Base-by-base conservation (phyloP, 2,888 invertebrate species). In the Nemurella pictetii region DNA sequence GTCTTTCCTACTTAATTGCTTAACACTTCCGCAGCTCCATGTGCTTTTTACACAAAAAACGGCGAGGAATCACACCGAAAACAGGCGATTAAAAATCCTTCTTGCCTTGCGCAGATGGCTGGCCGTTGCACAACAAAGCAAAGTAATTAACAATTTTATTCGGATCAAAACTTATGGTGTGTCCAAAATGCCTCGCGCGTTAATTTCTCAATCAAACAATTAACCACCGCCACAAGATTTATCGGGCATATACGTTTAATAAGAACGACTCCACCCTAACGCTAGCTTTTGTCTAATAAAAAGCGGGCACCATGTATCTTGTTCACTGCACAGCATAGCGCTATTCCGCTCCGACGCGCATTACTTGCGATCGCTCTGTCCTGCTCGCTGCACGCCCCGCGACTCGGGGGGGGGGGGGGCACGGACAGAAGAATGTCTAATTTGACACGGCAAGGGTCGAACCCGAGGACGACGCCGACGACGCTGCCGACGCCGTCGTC, bases 381-480 rank as follows among this genome's bases (percentile, higher is more conserved):
- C 32, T 72, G 36, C 72, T 83, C 26, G 80, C 25, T n/a, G n/a
- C n/a, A n/a, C n/a, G n/a, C n/a, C n/a, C n/a, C n/a, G n/a, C n/a
- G n/a, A n/a, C n/a, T n/a, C n/a, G n/a, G n/a, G n/a, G n/a, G n/a
- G n/a, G n/a, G n/a, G n/a, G n/a, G n/a, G n/a, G n/a, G n/a, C n/a
- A n/a, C n/a, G 83, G 84, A 84, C 82, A 84, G 84, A 86, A 78
- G 86, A 86, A 86, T 86, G 86, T 86, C 85, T 86, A 86, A 86
- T 86, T 86, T 86, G 85, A 85, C 84, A 86, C 85, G 86, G 85
- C 55, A 20, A 78, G 29, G 12, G 3, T 25, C 29, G 9, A 75
- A 28, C 78, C 78, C 78, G 30, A 27, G 78, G 0, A 12, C 12
- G 1, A 9, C 4, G 32, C 32, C 32, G 32, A 5, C 9, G 32